Evolutionary conservation across 2,797 vertebrate genomes (phyloP).

Genomic region (Clarias fuscus): DNA sequence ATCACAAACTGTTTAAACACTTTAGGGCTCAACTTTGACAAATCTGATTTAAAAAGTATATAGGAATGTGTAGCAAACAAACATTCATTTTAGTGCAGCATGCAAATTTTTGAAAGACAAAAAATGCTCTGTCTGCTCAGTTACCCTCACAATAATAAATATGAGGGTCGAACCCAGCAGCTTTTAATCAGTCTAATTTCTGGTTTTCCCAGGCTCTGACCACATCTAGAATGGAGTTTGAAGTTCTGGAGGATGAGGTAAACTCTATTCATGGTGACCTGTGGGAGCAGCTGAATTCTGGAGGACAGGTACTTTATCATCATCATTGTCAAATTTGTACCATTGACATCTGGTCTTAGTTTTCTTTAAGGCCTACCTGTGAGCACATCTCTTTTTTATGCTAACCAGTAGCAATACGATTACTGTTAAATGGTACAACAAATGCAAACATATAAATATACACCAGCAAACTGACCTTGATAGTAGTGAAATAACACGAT

Average conservation of each 20-base stretch:
- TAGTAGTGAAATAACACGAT: neutral
- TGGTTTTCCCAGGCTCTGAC: slow-evolving; percentile 78
- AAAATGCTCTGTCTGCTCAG: neutral
- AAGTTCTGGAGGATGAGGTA: slow-evolving; percentile 88
- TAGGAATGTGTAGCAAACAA: neutral
- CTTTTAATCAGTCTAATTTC: neutral
- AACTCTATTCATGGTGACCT: slow-evolving; percentile 90
- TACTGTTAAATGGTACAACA: neutral
- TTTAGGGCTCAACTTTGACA: neutral
- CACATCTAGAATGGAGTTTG: slow-evolving; percentile 85
- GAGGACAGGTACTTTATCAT: slow-evolving; percentile 80
- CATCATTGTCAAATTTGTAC: neutral
- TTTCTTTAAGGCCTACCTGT: slow-evolving; percentile 1
- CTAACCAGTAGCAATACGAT: neutral
- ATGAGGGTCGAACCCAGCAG: neutral
- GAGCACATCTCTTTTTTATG: neutral
- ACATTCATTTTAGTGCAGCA: neutral
- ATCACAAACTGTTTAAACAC: neutral
- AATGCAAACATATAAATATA: neutral
- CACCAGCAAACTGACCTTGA: neutral
- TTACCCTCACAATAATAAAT: neutral
- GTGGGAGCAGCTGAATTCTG: slow-evolving; percentile 94
- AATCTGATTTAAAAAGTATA: neutral
- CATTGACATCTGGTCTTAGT: neutral
- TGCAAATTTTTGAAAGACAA: neutral